Conservation (phyloP, 2,888 invertebrate species). For the Helleia helle region DNA sequence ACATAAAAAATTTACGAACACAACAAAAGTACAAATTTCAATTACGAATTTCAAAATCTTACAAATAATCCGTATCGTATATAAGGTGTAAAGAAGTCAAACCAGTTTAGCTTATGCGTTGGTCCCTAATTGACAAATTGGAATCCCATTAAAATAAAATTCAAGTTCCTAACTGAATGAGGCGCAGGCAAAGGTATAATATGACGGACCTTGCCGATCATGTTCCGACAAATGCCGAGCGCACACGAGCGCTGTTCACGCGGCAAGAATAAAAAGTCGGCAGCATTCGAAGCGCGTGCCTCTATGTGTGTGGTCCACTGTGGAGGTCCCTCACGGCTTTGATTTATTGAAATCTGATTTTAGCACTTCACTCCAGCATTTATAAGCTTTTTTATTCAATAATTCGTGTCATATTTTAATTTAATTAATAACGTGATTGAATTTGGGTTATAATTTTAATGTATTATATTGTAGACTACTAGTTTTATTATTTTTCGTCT, state of each 20-base stretch:
- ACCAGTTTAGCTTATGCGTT: constrained; percentile 63
- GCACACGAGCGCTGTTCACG: constrained; percentile 44
- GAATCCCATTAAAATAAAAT: constrained; percentile 79
- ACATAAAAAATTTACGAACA: too few relatives aligned
- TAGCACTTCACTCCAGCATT: constrained; percentile 40
- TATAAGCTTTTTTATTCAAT: constrained; percentile 11
- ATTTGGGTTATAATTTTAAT: not conserved
- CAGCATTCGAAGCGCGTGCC: constrained; percentile 82
- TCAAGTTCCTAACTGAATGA: constrained; percentile 62
- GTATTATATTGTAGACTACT: not conserved
- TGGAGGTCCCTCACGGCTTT: constrained; percentile 64
- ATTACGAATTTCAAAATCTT: constrained; percentile 27
- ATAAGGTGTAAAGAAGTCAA: constrained; percentile 64
- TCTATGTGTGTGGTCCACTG: constrained; percentile 81
- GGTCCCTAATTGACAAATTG: constrained; percentile 81
- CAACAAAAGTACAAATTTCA: too few relatives aligned
- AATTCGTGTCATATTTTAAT: constrained; percentile 9
- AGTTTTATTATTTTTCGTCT: not conserved
- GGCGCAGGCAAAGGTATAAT: constrained; percentile 38
- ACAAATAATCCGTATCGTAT: constrained; percentile 47
- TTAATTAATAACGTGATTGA: constrained; percentile 3
- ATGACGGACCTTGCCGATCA: constrained; percentile 54
- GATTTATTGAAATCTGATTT: constrained; percentile 64
- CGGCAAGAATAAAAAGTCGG: constrained; percentile 62
- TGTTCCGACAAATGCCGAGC: constrained; percentile 57